Evolutionary conservation across 2,888 invertebrate species (phyloP).

Genomic region (Pocota personata): DNA sequence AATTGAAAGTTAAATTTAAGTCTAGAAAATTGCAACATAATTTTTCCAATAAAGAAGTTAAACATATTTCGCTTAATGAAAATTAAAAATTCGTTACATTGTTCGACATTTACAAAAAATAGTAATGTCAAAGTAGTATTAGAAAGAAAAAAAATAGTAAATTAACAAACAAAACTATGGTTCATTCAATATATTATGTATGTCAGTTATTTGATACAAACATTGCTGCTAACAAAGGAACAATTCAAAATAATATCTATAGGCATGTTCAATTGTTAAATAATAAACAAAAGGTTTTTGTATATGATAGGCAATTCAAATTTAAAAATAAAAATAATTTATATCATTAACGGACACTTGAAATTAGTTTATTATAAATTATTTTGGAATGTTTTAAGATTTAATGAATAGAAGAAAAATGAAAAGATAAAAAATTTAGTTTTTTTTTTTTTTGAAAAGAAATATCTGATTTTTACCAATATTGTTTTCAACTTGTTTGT

Average conservation of each 20-base stretch:
- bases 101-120: conserved; percentile 32
- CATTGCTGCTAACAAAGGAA: conserved; percentile 44
- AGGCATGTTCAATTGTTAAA: background rate
- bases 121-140: background rate
- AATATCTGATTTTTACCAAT: conserved; percentile 47
- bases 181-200: conserved; percentile 38
- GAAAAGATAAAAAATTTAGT: background rate
- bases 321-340: conserved; percentile 3
- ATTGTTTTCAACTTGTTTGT: conserved; percentile 16
- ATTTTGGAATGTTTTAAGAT: conserved; percentile 45
- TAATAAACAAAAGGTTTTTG: conserved; percentile 9
- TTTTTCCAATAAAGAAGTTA: conserved; percentile 6
- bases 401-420: conserved; percentile 25
- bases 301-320: conserved; percentile 26
- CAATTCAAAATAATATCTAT: conserved; percentile 45
- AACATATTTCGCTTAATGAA: conserved; percentile 41
- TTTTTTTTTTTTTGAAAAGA: conserved; percentile 32
- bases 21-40: conserved; percentile 17
- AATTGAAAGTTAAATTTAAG: conserved; percentile 10
- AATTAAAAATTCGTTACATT: background rate
- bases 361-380: conserved; percentile 4
- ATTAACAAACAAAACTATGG: conserved; percentile 25
- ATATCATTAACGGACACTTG: background rate
- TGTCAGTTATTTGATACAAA: conserved; percentile 57
- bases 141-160: conserved; percentile 19